A percentile compares a stretch with the other conserved stretches of the same genome.
phyloP scores from a whole-genome alignment of 1,140 invertebrate genomes.

The Drosophila gunungcola region DNA sequence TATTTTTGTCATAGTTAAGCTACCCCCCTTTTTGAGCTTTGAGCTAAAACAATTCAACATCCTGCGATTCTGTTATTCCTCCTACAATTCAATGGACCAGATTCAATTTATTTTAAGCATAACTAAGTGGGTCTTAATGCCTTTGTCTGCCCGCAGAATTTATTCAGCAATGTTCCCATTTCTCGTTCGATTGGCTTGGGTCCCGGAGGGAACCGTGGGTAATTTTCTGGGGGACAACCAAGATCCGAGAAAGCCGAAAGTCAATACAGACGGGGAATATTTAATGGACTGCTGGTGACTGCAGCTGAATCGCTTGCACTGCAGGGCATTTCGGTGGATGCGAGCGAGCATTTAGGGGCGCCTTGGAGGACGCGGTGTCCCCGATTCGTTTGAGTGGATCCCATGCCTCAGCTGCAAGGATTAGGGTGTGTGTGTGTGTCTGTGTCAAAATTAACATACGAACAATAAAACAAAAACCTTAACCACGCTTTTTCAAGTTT shows the following conservation, averaged over 20 bases:
- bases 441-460: neutral
- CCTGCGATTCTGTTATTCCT: neutral
- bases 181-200: slow-evolving; percentile 13
- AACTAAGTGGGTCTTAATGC: slow-evolving; percentile 19
- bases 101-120: slow-evolving; percentile 19
- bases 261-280: slow-evolving; percentile 54
- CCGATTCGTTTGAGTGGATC: slow-evolving; percentile 30
- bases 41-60: neutral
- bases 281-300: slow-evolving; percentile 45
- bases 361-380: slow-evolving; percentile 26
- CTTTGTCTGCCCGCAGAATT: slow-evolving; percentile 16
- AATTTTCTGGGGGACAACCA: slow-evolving; percentile 35
- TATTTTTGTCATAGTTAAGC: too few species aligned
- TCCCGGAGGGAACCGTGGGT: slow-evolving; percentile 8
- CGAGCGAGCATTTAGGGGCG: slow-evolving; percentile 23
- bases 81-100: slow-evolving; percentile 5
- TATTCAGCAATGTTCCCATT: slow-evolving; percentile 4
- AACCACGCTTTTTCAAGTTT: too few species aligned
- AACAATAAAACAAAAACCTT: neutral
- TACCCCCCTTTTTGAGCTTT: neutral
- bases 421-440: slow-evolving; percentile 11
- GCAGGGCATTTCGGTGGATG: slow-evolving; percentile 12
- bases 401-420: slow-evolving; percentile 7
- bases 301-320: slow-evolving; percentile 35
- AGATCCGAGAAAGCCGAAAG: slow-evolving; percentile 18